A percentile compares a stretch with the other conserved stretches of the same genome.
Conservation (phyloP, 2,113 vertebrate genomes). For the Nicator chloris region DNA sequence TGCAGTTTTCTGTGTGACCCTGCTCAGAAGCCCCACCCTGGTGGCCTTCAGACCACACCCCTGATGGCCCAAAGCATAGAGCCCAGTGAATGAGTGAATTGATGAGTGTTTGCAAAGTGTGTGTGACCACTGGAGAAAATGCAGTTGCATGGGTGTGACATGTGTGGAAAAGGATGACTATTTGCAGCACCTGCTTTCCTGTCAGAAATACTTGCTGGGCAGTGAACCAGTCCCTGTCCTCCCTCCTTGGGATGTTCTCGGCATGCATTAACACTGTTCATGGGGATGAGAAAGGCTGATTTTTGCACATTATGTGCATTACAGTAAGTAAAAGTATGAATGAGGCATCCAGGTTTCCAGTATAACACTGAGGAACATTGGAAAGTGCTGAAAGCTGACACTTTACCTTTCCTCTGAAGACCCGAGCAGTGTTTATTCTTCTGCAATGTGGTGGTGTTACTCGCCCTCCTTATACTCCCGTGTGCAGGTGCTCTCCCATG, state of each 20-base stretch:
- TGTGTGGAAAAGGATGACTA: background rate
- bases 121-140: background rate
- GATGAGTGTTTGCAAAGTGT: background rate
- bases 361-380: background rate
- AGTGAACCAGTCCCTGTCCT: background rate
- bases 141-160: background rate
- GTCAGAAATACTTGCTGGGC: background rate
- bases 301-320: background rate
- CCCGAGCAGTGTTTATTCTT: background rate
- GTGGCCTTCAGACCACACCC: background rate
- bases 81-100: background rate
- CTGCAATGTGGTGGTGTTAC: fast-evolving
- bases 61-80: background rate
- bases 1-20: background rate
- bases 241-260: background rate
- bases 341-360: background rate
- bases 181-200: background rate
- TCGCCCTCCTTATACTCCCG: fast-evolving
- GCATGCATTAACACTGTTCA: fast-evolving
- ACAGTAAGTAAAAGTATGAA: background rate
- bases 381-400: background rate
- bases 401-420: background rate
- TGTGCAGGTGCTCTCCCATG: background rate
- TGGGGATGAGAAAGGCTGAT: background rate
- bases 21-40: background rate